Evolutionary conservation across 1,140 invertebrate species (phyloP).

Genomic region (Trypoxylus dichotomus): DNA sequence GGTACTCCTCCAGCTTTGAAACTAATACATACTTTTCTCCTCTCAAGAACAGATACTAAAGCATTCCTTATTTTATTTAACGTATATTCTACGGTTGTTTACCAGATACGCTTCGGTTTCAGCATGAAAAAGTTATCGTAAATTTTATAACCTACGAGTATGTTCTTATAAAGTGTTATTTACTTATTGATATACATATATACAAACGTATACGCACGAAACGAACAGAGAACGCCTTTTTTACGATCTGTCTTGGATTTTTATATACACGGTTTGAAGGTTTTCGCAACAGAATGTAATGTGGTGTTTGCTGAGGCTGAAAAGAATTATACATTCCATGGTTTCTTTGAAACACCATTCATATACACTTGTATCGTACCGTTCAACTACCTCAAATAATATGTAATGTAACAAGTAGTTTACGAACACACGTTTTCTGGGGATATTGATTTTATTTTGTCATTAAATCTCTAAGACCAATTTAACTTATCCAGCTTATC

Average conservation of each 20-base stretch:
- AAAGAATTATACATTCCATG: background rate
- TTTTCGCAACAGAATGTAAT: background rate
- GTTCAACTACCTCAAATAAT: too few relatives aligned
- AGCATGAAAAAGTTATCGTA: background rate
- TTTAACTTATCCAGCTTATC: too few relatives aligned
- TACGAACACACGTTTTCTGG: too few relatives aligned
- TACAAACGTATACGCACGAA: background rate
- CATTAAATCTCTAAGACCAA: too few relatives aligned
- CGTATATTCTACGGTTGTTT: background rate
- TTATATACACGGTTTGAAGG: background rate
- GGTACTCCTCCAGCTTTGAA: too few relatives aligned
- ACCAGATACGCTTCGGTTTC: background rate
- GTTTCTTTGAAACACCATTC: background rate
- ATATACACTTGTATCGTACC: background rate
- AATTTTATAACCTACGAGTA: background rate
- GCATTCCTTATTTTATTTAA: background rate
- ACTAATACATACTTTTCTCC: background rate
- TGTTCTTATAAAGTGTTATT: constrained; percentile 3
- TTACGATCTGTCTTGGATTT: background rate
- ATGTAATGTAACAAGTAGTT: too few relatives aligned
- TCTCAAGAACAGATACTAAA: background rate
- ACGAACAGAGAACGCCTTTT: background rate
- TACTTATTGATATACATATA: background rate
- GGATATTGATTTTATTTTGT: too few relatives aligned
- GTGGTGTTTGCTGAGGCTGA: background rate